Evolutionary conservation across 2,113 vertebrate species (phyloP), one percentile per base, ranked within the genome.

Genomic region (Takifugu flavidus): DNA sequence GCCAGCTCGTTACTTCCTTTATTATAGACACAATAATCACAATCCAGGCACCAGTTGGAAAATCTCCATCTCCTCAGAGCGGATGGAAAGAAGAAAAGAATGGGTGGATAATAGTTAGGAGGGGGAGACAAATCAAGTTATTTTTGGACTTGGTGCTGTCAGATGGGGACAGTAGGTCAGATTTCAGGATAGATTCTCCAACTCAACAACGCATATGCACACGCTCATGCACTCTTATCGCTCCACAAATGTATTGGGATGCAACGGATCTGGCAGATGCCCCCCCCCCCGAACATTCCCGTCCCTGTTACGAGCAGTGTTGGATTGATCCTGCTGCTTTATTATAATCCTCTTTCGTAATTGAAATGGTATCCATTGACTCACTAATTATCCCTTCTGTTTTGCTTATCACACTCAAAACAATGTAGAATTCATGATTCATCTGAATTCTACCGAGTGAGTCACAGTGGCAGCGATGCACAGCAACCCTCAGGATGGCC

Each of bases 1-100:
- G 63, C 58, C 67, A 54, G 53, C 72, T 65, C 54, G 62, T 75
- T 56, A 44, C 5, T 63, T 65, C 52, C 39, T 25, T 74, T 85
- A 14, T 74, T 55, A 71, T 61, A 43, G 55, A 77, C 78, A 79
- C 79, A 79, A 69, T 56, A 50, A 55, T 67, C 68, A 49, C 53
- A 43, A 53, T 71, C 69, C 78, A 65, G 68, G 47, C 56, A 25
- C 39, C 25, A 66, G 59, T 61, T 73, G 59, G 43, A 47, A 15
- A 45, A 52, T 49, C 51, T 47, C 12, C 50, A 27, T 26, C 34
- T 59, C 39, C 6, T 54, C 26, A 58, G 68, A 62, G 47, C 15
- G 15, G 55, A 20, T 68, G 53, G 69, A 79, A 68, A 65, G 53
- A 50, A 65, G 51, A 66, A 39, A 39, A 10, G 34, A 66, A 69